phyloP scores from a whole-genome alignment of 2,888 invertebrate species.

The Sphecodes monilicornis region DNA sequence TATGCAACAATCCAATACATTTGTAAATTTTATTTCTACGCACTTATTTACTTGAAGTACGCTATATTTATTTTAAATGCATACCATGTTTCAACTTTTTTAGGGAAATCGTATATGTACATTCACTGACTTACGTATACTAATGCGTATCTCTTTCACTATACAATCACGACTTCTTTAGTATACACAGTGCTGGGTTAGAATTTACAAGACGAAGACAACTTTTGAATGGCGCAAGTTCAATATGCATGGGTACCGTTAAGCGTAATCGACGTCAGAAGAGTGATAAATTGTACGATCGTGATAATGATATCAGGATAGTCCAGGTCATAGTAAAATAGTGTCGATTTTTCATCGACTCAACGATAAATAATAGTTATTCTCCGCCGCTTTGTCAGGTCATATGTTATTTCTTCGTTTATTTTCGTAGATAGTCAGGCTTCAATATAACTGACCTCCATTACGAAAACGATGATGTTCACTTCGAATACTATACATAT shows the following conservation, averaged over 20 bases:
- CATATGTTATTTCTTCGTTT: neutral
- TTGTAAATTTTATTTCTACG: neutral
- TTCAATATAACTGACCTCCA: neutral
- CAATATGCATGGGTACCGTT: constrained; percentile 24
- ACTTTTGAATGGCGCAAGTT: constrained; percentile 17
- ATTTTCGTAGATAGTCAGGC: neutral
- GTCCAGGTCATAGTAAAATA: constrained; percentile 2
- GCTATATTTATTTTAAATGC: neutral
- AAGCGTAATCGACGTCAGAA: constrained; percentile 11
- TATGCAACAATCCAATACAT: too few relatives aligned
- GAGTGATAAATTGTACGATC: constrained; percentile 3
- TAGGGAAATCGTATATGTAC: too few relatives aligned
- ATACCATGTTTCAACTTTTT: neutral
- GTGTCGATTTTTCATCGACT: constrained; percentile 5
- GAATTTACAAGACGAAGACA: constrained; percentile 5
- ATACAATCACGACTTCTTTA: neutral
- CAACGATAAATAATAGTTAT: constrained; percentile 7
- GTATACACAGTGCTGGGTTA: neutral
- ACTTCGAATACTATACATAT: neutral
- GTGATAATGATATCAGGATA: constrained; percentile 16
- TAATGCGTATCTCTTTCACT: neutral
- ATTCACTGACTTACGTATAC: neutral
- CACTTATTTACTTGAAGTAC: neutral
- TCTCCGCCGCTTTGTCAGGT: neutral
- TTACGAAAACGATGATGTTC: neutral